A percentile compares a stretch with the other conserved stretches of the same genome.
Conservation (phyloP, 64 coral and sea anemone species). For the Actinia tenebrosa region DNA sequence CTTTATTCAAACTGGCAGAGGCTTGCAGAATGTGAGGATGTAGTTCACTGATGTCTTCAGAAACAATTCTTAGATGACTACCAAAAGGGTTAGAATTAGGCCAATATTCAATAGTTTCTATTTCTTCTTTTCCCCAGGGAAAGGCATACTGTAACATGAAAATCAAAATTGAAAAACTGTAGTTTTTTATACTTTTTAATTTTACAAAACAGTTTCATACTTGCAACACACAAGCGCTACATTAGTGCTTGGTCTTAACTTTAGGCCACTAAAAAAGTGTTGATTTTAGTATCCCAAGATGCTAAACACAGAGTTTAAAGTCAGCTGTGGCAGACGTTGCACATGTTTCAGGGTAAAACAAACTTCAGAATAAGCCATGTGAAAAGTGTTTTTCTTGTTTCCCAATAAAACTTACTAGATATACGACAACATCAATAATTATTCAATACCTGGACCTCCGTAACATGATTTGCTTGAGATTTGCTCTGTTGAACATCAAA, state of each 20-base stretch:
- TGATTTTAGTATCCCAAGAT: no score
- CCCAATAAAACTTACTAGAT: no score
- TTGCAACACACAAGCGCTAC: no score
- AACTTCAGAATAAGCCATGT: no score
- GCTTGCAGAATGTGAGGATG: constrained; percentile 61
- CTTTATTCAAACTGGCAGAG: constrained; percentile 47
- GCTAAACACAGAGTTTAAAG: no score
- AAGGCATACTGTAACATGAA: constrained; percentile 58
- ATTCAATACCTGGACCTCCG: background rate
- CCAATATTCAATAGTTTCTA: constrained; percentile 60
- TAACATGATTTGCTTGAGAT: background rate
- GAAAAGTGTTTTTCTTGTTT: no score
- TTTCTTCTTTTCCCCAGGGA: constrained; percentile 82
- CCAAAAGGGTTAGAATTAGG: constrained; percentile 19
- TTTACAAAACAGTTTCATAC: no score
- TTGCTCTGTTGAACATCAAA: constrained; percentile 38
- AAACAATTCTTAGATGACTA: background rate
- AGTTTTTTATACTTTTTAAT: no score
- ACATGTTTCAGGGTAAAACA: no score
- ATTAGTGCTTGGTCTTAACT: no score
- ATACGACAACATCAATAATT: background rate
- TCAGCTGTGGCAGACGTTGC: no score
- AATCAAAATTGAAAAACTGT: background rate
- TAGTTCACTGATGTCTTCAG: background rate
- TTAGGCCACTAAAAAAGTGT: no score